Evolutionary conservation across 2,888 invertebrate species (phyloP).

Genomic region (Scaptomyza caliginosa): DNA sequence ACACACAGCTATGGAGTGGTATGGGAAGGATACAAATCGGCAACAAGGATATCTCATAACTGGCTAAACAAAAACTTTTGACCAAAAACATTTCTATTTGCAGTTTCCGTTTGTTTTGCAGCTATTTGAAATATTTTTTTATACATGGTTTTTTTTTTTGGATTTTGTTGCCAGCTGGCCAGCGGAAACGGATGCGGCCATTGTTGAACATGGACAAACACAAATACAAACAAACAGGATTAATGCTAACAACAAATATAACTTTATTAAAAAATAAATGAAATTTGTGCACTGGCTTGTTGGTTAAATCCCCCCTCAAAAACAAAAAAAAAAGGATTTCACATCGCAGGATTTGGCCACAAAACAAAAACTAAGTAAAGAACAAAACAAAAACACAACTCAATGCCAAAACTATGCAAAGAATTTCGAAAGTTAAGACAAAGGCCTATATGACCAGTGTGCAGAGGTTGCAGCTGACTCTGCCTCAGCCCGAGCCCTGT

Average conservation of each 20-base stretch:
- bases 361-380: slow-evolving; percentile 46
- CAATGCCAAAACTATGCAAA: slow-evolving; percentile 64
- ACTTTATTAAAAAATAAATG: slow-evolving; percentile 79
- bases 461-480: slow-evolving; percentile 17
- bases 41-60: slow-evolving; percentile 61
- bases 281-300: slow-evolving; percentile 61
- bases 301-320: slow-evolving; percentile 31
- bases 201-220: slow-evolving; percentile 72
- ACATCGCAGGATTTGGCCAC: slow-evolving; percentile 39
- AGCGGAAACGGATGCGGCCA: slow-evolving; percentile 77
- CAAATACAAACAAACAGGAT: slow-evolving; percentile 47
- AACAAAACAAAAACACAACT: slow-evolving; percentile 17
- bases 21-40: slow-evolving; percentile 12
- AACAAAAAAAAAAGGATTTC: slow-evolving; percentile 53
- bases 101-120: slow-evolving; percentile 67
- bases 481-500: background rate
- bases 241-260: slow-evolving; percentile 78
- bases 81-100: slow-evolving; percentile 64
- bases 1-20: background rate
- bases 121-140: slow-evolving; percentile 66
- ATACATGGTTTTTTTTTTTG: background rate
- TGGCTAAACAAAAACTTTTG: slow-evolving; percentile 54
- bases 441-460: slow-evolving; percentile 48
- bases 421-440: slow-evolving; percentile 59
- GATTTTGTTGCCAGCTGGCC: slow-evolving; percentile 28